These are phyloP conservation scores for Isurus oxyrinchus DNA, from an alignment of 2,113 vertebrate species.

Conservation along the genomic window DNA sequence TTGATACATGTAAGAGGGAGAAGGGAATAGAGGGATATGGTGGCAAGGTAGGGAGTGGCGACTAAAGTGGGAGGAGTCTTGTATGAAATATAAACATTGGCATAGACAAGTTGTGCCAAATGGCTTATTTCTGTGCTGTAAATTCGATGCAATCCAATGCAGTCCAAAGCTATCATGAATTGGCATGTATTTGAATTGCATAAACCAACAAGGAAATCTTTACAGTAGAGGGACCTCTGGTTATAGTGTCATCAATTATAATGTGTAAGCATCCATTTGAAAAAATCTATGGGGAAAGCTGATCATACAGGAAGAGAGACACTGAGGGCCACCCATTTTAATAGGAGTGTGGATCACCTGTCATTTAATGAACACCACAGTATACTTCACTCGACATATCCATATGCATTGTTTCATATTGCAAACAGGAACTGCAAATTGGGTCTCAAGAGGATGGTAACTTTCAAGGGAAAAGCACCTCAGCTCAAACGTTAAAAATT, in stretches of 20 bases:
- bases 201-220: not conserved
- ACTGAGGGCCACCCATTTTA: not conserved
- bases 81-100: not conserved
- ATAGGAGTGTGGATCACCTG: not conserved
- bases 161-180: not conserved
- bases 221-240: not conserved
- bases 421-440: not conserved
- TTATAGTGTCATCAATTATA: not conserved
- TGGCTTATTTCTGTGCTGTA: not conserved
- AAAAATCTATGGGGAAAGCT: not conserved
- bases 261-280: not conserved
- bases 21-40: not conserved
- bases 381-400: not conserved
- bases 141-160: not conserved
- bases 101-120: not conserved
- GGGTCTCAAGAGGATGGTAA: not conserved
- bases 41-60: not conserved
- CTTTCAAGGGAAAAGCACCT: not conserved
- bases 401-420: not conserved
- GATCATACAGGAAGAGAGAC: not conserved
- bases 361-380: not conserved
- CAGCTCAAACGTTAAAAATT: not conserved
- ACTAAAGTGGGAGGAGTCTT: not conserved
- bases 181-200: not conserved
- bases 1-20: not conserved